Base-by-base conservation (phyloP, 1,140 invertebrate species). In the Elysia chlorotica region DNA sequence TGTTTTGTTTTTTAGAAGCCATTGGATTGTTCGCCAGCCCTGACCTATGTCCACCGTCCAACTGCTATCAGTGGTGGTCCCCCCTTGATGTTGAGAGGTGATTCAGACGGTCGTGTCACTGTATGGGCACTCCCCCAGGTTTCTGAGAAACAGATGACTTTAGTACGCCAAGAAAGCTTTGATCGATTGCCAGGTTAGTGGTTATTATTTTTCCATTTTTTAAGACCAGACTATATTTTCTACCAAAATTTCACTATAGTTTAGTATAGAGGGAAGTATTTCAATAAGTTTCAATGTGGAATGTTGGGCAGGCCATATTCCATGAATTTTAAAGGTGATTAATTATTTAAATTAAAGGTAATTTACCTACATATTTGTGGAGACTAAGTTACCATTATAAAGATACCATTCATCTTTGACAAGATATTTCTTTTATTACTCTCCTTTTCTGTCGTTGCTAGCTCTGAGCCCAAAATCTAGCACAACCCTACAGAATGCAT, bases 101-200 rank as follows among this genome's bases (percentile, higher is more conserved):
- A 98, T 87, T 95, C 94, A 0, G 93, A 95, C 81, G 96, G 96
- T 2, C 91, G 93, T 28, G 91, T 98, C 19, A 91, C 93, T 21
- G 88, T 96, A 19, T 98, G 96, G 96, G 92, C 90, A 73, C 92
- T 97, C 33, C 95, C 96, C 10, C 93, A 96, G 53, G 91, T 95
- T 5, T 90, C 91, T 0, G 86, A 91, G 54, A 89, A 91, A 65
- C 91, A 94, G 78, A 87, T 94, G 30, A 84, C 87, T 0, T 90
- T 93, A 77, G 89, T 93, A 25, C 89, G 91, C 80, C 89, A 90
- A 80, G 88, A 90, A 70, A 86, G 88, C 54, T 85, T 84, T 78
- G 83, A 86, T 59, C 87, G 87, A 77, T 85, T 89, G 41, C 89
- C 89, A 76, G 87, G 89, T 90, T 78, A 31, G 21, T 54, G n/a